phyloP scores from a whole-genome alignment of 2,113 vertebrate genomes.

The Petromus typicus region DNA sequence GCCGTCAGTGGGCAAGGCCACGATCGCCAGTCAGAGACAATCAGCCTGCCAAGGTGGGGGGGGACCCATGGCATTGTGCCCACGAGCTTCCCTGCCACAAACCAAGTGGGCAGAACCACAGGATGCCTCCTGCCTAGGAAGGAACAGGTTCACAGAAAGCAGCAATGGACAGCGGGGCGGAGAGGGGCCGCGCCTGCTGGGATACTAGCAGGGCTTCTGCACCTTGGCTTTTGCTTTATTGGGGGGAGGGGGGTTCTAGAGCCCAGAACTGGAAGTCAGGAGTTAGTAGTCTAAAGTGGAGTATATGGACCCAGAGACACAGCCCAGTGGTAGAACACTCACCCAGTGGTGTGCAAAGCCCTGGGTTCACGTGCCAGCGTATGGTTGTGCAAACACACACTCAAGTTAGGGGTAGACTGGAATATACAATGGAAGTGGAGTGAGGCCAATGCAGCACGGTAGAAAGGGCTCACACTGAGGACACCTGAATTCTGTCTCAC shows the following conservation, averaged over 20 bases:
- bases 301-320: neutral
- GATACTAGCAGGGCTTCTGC: neutral
- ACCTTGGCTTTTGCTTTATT: neutral
- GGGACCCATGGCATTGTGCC: constrained; percentile 36
- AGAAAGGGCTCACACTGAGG: neutral
- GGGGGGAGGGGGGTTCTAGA: neutral
- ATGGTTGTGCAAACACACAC: neutral
- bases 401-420: neutral
- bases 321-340: neutral
- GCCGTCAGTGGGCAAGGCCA: constrained; percentile 39
- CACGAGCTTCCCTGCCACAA: neutral
- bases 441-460: neutral
- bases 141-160: neutral
- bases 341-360: neutral
- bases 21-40: neutral
- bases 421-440: neutral
- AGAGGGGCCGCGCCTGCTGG: neutral
- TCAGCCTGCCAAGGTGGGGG: constrained; percentile 42
- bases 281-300: neutral
- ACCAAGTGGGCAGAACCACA: neutral
- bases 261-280: neutral
- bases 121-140: neutral
- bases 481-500: neutral
- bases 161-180: neutral
- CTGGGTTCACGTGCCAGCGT: neutral